A percentile compares a stretch with the other conserved stretches of the same genome.
phyloP scores from a whole-genome alignment of 2,113 vertebrate species.

The Benitochromis conjunctus region DNA sequence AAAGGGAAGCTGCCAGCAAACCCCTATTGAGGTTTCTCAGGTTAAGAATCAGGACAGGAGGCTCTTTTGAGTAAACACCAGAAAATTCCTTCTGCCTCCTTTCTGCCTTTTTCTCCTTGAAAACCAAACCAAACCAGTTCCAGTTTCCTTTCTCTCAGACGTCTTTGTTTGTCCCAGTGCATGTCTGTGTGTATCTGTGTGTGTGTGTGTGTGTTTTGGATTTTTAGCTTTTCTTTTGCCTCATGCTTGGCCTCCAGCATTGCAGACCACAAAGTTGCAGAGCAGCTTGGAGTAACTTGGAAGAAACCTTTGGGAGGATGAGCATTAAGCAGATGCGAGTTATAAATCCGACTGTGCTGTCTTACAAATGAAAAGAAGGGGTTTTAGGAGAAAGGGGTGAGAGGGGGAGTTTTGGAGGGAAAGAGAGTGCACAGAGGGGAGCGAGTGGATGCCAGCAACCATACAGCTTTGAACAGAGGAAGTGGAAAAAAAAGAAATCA shows the following conservation, averaged over 20 bases:
- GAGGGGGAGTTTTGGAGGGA: slow-evolving; percentile 1
- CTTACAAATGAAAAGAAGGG: background rate
- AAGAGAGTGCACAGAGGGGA: slow-evolving; percentile 5
- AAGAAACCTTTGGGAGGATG: background rate
- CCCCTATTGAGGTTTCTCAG: slow-evolving; percentile 14
- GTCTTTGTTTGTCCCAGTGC: slow-evolving; percentile 32
- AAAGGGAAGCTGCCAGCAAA: slow-evolving; percentile 54
- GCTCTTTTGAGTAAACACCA: slow-evolving; percentile 48
- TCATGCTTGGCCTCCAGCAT: background rate
- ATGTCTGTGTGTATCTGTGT: background rate
- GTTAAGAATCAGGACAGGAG: slow-evolving; percentile 37
- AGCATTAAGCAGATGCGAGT: background rate
- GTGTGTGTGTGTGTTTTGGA: slow-evolving; percentile 24
- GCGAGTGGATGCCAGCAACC: slow-evolving; percentile 12
- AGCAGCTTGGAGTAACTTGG: background rate
- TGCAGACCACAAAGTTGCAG: background rate
- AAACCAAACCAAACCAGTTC: slow-evolving; percentile 46
- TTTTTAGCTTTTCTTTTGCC: slow-evolving; percentile 11
- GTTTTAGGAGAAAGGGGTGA: background rate
- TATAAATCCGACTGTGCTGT: slow-evolving; percentile 22
- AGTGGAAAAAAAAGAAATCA: background rate
- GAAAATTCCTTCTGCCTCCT: slow-evolving; percentile 43
- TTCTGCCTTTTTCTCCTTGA: background rate
- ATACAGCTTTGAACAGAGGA: slow-evolving; percentile 19
- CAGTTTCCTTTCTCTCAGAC: slow-evolving; percentile 37